Conservation (phyloP, 1,140 invertebrate genomes). For the Drosophila grimshawi region DNA sequence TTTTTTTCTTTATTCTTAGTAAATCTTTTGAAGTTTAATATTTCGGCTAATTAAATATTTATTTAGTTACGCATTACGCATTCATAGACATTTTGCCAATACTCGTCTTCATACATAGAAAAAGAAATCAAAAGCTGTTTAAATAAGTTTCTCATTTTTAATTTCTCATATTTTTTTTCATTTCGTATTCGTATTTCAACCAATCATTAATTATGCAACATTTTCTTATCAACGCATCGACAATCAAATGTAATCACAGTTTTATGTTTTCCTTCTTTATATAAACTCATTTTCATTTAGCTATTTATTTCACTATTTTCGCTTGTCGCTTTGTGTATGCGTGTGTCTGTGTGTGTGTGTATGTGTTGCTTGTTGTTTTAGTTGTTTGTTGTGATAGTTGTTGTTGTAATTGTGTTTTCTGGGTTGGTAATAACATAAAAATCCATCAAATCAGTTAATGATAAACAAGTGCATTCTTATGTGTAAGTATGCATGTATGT, state of each 20-base stretch:
- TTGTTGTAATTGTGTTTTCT: conserved; percentile 27
- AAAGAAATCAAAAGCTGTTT: conserved; percentile 61
- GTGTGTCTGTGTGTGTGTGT: conserved; percentile 31
- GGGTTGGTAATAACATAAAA: conserved; percentile 50
- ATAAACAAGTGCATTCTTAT: background rate
- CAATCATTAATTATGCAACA: conserved; percentile 69
- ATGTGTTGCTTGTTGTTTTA: conserved; percentile 28
- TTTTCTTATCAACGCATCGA: conserved; percentile 70
- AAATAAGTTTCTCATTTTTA: conserved; percentile 54
- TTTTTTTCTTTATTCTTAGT: conserved; percentile 34
- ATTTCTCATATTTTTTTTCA: conserved; percentile 44
- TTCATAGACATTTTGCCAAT: conserved; percentile 44
- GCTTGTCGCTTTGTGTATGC: conserved; percentile 30
- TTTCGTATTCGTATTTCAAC: conserved; percentile 49
- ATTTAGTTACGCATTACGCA: conserved; percentile 59
- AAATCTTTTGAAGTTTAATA: conserved; percentile 80
- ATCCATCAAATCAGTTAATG: background rate
- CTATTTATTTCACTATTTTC: conserved; percentile 82
- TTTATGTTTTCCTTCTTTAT: conserved; percentile 83
- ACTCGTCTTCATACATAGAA: conserved; percentile 14
- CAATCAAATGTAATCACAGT: conserved; percentile 83
- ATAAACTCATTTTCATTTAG: conserved; percentile 82
- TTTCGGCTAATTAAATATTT: conserved; percentile 83
- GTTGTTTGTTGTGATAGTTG: conserved; percentile 28
- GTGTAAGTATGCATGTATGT: background rate